phyloP scores from a whole-genome alignment of 1,140 invertebrate genomes.

The Dinothrombium tinctorium region DNA sequence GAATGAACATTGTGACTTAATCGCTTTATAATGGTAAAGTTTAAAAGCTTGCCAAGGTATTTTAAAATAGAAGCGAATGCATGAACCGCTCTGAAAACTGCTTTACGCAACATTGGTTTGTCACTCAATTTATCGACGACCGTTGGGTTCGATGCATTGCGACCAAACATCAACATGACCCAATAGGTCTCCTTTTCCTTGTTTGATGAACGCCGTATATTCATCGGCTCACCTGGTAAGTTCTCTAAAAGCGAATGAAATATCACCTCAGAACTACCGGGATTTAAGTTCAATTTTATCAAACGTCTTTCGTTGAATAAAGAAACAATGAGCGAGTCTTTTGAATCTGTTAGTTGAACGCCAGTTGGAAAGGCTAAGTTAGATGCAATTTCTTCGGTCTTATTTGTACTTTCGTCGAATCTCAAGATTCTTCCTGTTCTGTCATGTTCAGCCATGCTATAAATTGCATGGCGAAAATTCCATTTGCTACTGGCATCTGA shows the following conservation, averaged over 20 bases:
- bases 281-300: constrained; percentile 39
- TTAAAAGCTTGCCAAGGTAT: no score
- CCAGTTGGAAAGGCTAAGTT: constrained; percentile 7
- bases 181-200: constrained; percentile 33
- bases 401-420: constrained; percentile 5
- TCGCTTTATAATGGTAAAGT: no score
- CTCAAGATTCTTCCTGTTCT: constrained; percentile 4
- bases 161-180: constrained; percentile 28
- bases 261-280: no score
- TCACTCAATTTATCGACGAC: constrained; percentile 19
- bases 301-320: constrained; percentile 26
- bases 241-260: no score
- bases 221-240: constrained; percentile 56
- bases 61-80: constrained; percentile 10
- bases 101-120: constrained; percentile 20
- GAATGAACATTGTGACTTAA: no score
- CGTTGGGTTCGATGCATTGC: constrained; percentile 14
- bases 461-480: neutral
- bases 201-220: constrained; percentile 27
- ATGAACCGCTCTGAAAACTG: constrained; percentile 16
- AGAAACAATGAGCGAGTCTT: constrained; percentile 41
- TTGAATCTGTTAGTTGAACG: constrained; percentile 42
- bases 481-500: constrained; percentile 7
- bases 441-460: constrained; percentile 7
- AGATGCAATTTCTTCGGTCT: neutral